Evolutionary conservation across 2,888 invertebrate genomes (phyloP).

Genomic region (Oxyscelio sp.): DNA sequence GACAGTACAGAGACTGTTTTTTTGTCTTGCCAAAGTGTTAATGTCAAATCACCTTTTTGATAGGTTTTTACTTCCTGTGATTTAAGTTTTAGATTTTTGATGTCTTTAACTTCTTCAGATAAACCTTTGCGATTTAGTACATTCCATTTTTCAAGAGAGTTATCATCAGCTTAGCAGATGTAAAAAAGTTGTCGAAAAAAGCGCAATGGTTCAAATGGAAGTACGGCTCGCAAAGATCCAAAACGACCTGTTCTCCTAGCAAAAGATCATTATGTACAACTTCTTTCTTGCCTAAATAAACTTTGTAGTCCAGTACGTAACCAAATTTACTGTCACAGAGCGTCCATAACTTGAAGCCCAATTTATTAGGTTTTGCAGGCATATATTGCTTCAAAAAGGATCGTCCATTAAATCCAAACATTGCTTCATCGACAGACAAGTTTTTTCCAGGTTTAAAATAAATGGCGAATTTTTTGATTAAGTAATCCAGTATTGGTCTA

Average conservation of each 20-base stretch:
- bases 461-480: slow-evolving; percentile 1
- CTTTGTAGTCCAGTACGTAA: background rate
- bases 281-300: slow-evolving; percentile 14
- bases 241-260: slow-evolving; percentile 10
- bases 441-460: slow-evolving; percentile 24
- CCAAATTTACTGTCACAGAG: slow-evolving; percentile 15
- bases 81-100: slow-evolving; percentile 21
- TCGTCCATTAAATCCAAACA: slow-evolving; percentile 33
- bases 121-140: slow-evolving; percentile 50
- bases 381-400: slow-evolving; percentile 39
- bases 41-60: slow-evolving; percentile 28
- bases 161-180: slow-evolving; percentile 25
- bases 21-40: slow-evolving; percentile 55
- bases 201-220: slow-evolving; percentile 24
- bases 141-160: slow-evolving; percentile 22
- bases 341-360: slow-evolving; percentile 7
- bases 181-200: slow-evolving; percentile 57
- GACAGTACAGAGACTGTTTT: slow-evolving; percentile 48
- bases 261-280: background rate
- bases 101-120: slow-evolving; percentile 21
- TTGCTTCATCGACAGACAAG: slow-evolving; percentile 42
- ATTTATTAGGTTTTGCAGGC: slow-evolving; percentile 31
- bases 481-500: slow-evolving; percentile 18
- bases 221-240: slow-evolving; percentile 38
- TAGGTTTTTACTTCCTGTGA: slow-evolving; percentile 31